Percentiles rank a stretch among this genome's conserved stretches.
Conservation (phyloP, 2,113 vertebrate species). For the Rhinoderma darwinii region DNA sequence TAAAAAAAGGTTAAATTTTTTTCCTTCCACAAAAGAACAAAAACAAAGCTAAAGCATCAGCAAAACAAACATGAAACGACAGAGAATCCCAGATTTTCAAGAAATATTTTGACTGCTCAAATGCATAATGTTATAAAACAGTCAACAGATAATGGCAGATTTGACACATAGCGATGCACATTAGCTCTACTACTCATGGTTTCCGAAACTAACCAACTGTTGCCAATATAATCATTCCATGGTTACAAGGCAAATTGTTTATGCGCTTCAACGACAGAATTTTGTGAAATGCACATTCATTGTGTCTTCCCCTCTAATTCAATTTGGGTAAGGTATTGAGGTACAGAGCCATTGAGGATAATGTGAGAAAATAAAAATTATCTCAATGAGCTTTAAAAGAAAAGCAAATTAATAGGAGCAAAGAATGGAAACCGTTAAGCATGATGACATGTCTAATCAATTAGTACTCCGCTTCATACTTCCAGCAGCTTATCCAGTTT, state of each 20-base stretch:
- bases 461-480: not conserved
- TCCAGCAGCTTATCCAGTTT: not conserved
- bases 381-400: too few species aligned
- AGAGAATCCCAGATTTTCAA: not conserved
- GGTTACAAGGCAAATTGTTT: conserved; percentile 35
- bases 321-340: not conserved
- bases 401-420: not conserved
- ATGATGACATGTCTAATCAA: not conserved
- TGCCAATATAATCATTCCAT: conserved; percentile 13
- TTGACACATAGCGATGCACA: conserved; percentile 18
- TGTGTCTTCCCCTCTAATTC: not conserved
- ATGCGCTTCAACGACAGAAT: not conserved
- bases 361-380: not conserved
- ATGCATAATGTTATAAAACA: conserved; percentile 17
- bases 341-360: not conserved
- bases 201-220: conserved; percentile 14
- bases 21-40: not conserved
- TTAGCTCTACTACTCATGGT: conserved; percentile 12
- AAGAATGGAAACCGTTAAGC: not conserved
- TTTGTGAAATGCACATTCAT: conserved; percentile 13
- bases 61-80: not conserved
- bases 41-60: too few species aligned
- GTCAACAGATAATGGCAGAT: conserved; percentile 14
- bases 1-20: conserved; percentile 4
- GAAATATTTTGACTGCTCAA: not conserved